Conservation (phyloP, 1,140 invertebrate genomes). For the Branchinecta lindahli region DNA sequence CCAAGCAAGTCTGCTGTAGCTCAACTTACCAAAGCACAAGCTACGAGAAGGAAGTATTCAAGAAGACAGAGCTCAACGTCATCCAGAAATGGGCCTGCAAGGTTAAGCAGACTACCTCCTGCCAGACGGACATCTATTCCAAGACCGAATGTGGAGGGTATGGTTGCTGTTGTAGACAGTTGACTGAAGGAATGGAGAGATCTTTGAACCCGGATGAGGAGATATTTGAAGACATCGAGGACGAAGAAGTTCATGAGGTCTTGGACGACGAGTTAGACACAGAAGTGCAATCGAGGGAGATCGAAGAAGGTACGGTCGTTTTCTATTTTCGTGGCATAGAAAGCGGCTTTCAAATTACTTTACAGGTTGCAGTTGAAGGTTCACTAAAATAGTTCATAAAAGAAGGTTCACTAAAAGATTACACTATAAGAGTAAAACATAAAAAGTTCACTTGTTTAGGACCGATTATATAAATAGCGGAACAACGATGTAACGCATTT, state of each 20-base stretch:
- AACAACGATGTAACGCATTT: too few relatives aligned
- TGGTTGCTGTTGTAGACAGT: not conserved
- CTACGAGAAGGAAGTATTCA: constrained; percentile 3
- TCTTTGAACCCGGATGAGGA: not conserved
- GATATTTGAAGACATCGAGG: not conserved
- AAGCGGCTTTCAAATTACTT: too few relatives aligned
- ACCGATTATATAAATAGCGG: too few relatives aligned
- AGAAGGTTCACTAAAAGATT: too few relatives aligned
- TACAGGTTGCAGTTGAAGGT: too few relatives aligned
- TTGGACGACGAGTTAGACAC: not conserved
- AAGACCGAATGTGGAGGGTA: not conserved
- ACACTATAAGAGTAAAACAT: too few relatives aligned
- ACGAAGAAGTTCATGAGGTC: not conserved
- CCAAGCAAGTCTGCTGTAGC: not conserved
- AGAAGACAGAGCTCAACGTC: not conserved
- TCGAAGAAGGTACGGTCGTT: too few relatives aligned
- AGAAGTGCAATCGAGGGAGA: not conserved
- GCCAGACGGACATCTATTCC: not conserved
- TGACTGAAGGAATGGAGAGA: not conserved
- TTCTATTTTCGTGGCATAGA: too few relatives aligned
- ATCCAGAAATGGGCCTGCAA: constrained; percentile 7
- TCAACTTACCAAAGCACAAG: not conserved
- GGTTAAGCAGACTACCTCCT: not conserved
- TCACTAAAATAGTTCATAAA: too few relatives aligned
- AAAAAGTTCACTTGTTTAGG: too few relatives aligned